phyloP scores from a whole-genome alignment of 1,140 invertebrate genomes.

The Drosophila ananassae region DNA sequence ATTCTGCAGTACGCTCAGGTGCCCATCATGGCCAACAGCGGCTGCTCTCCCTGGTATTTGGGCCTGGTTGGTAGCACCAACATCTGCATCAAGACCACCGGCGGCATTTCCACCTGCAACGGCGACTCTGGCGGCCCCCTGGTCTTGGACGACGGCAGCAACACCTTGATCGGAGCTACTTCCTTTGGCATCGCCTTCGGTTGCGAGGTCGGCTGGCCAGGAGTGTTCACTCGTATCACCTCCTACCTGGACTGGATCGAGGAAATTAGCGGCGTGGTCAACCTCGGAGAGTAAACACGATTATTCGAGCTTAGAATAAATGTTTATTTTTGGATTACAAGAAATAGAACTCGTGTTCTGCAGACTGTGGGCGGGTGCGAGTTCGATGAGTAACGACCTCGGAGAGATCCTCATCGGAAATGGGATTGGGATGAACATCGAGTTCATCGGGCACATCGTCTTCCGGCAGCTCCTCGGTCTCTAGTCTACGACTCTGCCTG shows the following conservation, averaged over 20 bases:
- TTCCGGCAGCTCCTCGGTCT: conserved; percentile 30
- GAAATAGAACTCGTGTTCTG: conserved; percentile 66
- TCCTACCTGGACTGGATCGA: conserved; percentile 85
- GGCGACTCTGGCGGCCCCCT: conserved; percentile 86
- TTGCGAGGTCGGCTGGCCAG: conserved; percentile 85
- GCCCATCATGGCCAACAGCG: conserved; percentile 62
- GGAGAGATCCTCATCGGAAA: conserved; percentile 35
- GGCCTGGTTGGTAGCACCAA: conserved; percentile 38
- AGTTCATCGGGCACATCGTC: conserved; percentile 67
- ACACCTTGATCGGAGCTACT: conserved; percentile 85
- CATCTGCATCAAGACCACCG: conserved; percentile 74
- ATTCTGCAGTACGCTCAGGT: conserved; percentile 46
- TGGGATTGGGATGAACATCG: conserved; percentile 40
- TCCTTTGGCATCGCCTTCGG: conserved; percentile 85
- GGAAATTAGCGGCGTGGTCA: conserved; percentile 46
- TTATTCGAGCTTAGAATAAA: conserved; percentile 54
- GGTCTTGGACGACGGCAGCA: conserved; percentile 68
- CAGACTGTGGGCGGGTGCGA: conserved; percentile 34
- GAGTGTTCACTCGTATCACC: conserved; percentile 85
- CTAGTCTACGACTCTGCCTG: conserved; percentile 38
- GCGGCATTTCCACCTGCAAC: conserved; percentile 72
- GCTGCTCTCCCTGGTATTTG: conserved; percentile 50
- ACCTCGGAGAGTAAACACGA: conserved; percentile 52
- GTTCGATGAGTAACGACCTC: conserved; percentile 30
- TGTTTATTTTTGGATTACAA: conserved; percentile 69